A percentile compares a stretch with the other conserved stretches of the same genome.
phyloP scores from a whole-genome alignment of 2,113 vertebrate species.

The Eupsittula cactorum region DNA sequence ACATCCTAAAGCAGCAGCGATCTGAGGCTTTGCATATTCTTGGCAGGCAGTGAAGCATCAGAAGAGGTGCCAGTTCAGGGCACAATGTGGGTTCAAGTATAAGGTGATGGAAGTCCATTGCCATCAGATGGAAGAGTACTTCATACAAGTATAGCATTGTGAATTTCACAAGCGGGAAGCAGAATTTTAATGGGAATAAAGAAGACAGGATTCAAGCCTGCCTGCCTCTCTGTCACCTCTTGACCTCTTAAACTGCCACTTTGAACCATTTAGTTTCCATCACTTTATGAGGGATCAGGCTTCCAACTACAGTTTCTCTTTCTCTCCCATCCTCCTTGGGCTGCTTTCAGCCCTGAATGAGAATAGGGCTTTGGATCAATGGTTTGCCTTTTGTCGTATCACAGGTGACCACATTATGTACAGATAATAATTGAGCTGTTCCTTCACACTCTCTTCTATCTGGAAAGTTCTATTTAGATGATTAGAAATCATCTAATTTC shows the following conservation, averaged over 20 bases:
- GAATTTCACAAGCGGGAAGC: not conserved
- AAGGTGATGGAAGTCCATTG: not conserved
- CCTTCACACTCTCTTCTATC: not conserved
- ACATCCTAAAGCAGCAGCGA: not conserved
- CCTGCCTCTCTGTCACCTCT: not conserved
- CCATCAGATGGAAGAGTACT: not conserved
- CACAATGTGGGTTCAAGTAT: not conserved
- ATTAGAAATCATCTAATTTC: not conserved
- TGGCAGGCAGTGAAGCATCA: not conserved
- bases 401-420: not conserved
- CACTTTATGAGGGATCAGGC: not conserved
- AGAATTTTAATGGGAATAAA: not conserved
- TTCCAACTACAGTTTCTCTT: not conserved
- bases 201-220: not conserved
- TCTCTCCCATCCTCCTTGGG: not conserved
- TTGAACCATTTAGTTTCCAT: not conserved
- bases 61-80: not conserved
- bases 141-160: not conserved
- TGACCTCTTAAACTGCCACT: constrained; percentile 5
- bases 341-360: not conserved
- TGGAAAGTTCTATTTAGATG: not conserved
- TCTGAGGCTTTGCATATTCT: not conserved
- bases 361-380: not conserved
- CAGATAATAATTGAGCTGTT: not conserved
- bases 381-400: not conserved